Evolutionary conservation across 2,113 vertebrate genomes (phyloP).

Genomic region (Vicugna pacos): DNA sequence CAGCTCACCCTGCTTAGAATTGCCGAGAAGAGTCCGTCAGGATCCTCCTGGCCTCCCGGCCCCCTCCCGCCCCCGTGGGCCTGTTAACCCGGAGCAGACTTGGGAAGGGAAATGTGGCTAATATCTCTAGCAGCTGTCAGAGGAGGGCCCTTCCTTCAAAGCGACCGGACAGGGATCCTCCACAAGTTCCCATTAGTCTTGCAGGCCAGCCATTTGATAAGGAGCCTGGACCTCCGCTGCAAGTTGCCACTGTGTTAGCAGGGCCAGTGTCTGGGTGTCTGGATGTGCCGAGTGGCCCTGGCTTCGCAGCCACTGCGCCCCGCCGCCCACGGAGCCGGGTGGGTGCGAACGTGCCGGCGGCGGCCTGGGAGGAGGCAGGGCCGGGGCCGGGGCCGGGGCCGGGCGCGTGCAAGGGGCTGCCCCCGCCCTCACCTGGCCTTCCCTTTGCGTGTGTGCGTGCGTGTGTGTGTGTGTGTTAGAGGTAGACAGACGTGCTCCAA

Average conservation of each 20-base stretch:
- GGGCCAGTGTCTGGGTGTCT: neutral
- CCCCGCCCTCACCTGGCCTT: neutral
- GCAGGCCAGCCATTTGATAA: constrained; percentile 58
- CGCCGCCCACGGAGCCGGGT: neutral
- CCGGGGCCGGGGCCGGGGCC: rapidly evolving
- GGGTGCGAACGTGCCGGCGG: rapidly evolving
- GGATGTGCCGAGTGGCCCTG: neutral
- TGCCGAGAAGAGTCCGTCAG: neutral
- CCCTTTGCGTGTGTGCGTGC: rapidly evolving
- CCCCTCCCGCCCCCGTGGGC: neutral
- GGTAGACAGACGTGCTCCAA: rapidly evolving
- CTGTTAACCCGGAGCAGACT: constrained; percentile 81
- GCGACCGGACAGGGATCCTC: constrained; percentile 38
- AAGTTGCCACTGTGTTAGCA: neutral
- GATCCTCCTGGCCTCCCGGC: neutral
- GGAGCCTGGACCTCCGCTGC: neutral
- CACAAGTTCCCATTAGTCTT: constrained; percentile 62
- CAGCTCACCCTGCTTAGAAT: neutral
- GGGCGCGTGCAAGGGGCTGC: neutral
- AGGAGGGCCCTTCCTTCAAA: constrained; percentile 61
- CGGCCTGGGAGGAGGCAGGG: neutral
- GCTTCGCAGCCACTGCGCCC: neutral
- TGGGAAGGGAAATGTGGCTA: constrained; percentile 78
- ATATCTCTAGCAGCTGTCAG: constrained; percentile 79
- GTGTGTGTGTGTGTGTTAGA: neutral